A percentile compares a stretch with the other conserved stretches of the same genome.
phyloP scores from a whole-genome alignment of 92 coral and sea anemone species.

The Hydrozoanthus gracilis region DNA sequence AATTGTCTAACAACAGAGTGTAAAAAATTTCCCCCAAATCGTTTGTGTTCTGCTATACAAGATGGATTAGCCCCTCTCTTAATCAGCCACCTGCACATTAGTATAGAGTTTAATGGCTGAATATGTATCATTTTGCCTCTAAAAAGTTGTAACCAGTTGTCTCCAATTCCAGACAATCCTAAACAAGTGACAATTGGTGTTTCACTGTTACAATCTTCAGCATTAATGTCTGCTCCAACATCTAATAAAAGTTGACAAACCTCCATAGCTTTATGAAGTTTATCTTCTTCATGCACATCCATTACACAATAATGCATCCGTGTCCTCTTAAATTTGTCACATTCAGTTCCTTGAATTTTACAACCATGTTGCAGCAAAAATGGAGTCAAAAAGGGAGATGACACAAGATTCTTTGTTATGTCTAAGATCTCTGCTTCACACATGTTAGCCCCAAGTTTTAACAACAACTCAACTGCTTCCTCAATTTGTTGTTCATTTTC shows the following conservation, averaged over 20 bases:
- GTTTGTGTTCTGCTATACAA: no score
- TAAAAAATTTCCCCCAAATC: no score
- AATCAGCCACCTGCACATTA: no score
- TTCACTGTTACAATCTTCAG: neutral
- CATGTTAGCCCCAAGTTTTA: neutral
- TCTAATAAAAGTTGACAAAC: constrained; percentile 13
- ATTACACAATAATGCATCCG: neutral
- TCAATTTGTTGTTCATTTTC: neutral
- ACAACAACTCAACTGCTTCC: constrained; percentile 8
- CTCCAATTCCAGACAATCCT: no score
- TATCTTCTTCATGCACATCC: neutral
- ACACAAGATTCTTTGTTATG: neutral
- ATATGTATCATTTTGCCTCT: no score
- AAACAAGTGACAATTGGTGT: neutral
- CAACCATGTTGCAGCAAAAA: neutral
- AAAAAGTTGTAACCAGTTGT: no score
- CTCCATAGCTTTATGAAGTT: neutral
- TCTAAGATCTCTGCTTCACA: neutral
- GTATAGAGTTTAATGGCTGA: no score
- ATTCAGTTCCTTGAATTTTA: neutral
- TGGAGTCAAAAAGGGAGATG: neutral
- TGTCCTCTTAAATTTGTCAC: neutral
- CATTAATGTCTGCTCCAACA: constrained; percentile 4
- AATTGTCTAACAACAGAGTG: no score
- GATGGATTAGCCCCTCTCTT: no score